Evolutionary conservation across 2,113 vertebrate genomes (phyloP), one percentile per base, ranked within the genome.

Genomic region (Cynoglossus semilaevis): DNA sequence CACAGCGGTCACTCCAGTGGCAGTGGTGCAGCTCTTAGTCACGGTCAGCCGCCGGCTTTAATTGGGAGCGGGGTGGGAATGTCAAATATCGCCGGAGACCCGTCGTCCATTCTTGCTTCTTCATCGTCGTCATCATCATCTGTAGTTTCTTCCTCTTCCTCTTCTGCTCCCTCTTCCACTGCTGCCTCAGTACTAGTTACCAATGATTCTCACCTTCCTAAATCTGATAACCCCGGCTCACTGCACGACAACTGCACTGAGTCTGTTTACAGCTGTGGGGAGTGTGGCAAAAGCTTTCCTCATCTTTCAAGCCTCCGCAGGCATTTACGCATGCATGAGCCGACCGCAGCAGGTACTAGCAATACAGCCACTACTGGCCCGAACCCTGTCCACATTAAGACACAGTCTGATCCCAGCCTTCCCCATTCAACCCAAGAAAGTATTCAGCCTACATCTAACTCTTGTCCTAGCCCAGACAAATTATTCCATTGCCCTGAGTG

Each of bases 401-500:
- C 71, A 47, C 87, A 90, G 74, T 34, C 88, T 63, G 90, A 91
- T 74, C 88, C 90, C 53, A 85, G 74, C 80, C 84, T 90, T 60
- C 89, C 90, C 41, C 90, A 92, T 80, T 91, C 90, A 51, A 90
- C 90, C 67, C 91, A 91, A 85, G 90, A 91, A 61, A 79, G 72
- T 15, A 63, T 81, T 15, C 88, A 80, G 12, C 60, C 85, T 70
- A 34, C 69, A 34, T 71, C 84, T 58, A 87, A 80, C 83, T 79
- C 90, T 63, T 92, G 91, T 68, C 81, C 84, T 63, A 91, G 91
- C 66, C 91, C 90, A 76, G 90, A 92, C 73, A 92, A 92, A 87
- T 77, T 87, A 71, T 91, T 91, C 81, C 70, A 87, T 75, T 97
- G 95, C 76, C 87, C 94, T 0, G 88, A 96, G 6, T 98, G 95